A percentile compares a stretch with the other conserved stretches of the same genome.
Evolutionary conservation across 2,113 vertebrate species (phyloP).

Genomic region (Casuarius casuarius): DNA sequence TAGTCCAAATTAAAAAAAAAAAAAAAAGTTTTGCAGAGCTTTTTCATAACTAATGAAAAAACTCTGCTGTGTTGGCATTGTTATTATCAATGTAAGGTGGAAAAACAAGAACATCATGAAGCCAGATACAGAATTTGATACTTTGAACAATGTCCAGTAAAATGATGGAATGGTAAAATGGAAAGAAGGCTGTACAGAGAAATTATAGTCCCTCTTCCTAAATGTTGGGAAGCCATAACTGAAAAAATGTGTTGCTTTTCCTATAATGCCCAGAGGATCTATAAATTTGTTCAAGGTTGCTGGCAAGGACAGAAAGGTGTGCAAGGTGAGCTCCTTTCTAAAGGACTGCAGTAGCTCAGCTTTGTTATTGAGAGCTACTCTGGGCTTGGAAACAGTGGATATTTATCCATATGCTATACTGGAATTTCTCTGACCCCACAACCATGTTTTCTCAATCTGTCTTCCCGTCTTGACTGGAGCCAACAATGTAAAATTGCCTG

Average conservation of each 20-base stretch:
- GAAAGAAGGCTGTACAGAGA: neutral
- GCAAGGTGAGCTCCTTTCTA: neutral
- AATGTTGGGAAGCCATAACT: neutral
- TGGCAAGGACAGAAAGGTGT: neutral
- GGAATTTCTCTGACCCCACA: neutral
- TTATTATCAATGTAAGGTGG: neutral
- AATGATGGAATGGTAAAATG: neutral
- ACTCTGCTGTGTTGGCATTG: neutral
- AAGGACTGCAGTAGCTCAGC: neutral
- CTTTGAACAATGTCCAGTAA: neutral
- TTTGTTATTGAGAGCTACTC: neutral
- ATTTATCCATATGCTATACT: neutral
- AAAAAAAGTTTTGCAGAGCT: neutral
- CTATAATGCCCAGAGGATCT: neutral
- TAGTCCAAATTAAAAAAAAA: neutral
- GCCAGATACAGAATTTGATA: neutral
- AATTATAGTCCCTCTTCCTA: neutral
- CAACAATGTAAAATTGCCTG: neutral
- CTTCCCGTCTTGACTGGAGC: neutral
- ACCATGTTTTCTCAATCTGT: neutral
- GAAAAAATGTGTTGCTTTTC: neutral
- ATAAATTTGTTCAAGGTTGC: neutral
- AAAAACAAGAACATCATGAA: neutral
- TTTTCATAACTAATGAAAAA: neutral
- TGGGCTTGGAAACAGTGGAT: neutral